Percentiles rank a stretch among this genome's conserved stretches.
Conservation (phyloP, 2,888 invertebrate species). For the Lysandra coridon region DNA sequence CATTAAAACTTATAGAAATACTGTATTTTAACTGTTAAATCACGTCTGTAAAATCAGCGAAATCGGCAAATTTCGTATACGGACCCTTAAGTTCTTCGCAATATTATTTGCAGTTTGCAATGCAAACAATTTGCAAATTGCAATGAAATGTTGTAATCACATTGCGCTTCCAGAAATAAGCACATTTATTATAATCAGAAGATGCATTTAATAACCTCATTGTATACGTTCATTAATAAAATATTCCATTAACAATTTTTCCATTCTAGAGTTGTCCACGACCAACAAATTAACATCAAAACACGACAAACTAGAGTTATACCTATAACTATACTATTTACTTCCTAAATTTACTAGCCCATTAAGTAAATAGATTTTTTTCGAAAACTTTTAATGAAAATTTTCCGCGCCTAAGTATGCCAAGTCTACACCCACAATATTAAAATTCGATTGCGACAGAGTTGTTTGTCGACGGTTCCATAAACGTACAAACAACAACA, state of each 20-base stretch:
- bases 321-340: background rate
- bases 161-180: background rate
- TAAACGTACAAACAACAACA: background rate
- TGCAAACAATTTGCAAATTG: background rate
- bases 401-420: background rate
- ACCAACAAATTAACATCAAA: constrained; percentile 7
- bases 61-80: no score
- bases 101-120: background rate
- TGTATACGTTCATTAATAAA: constrained; percentile 1
- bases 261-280: constrained; percentile 18
- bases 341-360: background rate
- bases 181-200: background rate
- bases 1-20: no score
- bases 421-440: background rate
- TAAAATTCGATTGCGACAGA: background rate
- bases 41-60: no score
- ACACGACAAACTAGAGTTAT: background rate
- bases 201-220: constrained; percentile 7
- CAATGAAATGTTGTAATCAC: background rate
- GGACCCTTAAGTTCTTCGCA: no score
- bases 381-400: background rate
- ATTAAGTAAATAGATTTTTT: background rate
- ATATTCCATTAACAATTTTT: constrained; percentile 20
- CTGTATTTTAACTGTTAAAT: no score
- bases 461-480: background rate